These are phyloP conservation scores for Lates japonicus DNA, from an alignment of 2,797 vertebrate species.

Conservation along the genomic window DNA sequence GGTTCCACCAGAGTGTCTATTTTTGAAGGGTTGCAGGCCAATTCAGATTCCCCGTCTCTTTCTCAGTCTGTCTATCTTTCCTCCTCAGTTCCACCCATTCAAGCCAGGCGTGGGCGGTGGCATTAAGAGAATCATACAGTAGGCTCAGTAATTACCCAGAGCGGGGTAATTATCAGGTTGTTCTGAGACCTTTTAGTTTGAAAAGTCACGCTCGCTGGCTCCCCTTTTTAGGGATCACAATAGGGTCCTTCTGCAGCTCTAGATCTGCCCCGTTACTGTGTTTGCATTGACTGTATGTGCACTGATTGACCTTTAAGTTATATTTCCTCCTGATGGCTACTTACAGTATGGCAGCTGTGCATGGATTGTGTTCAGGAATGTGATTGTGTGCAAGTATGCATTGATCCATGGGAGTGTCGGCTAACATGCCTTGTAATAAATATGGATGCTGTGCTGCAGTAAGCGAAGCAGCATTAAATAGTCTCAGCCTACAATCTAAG, in stretches of 20 bases:
- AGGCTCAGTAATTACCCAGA: constrained; percentile 76
- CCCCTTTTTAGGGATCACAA: constrained; percentile 53
- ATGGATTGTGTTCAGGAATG: constrained; percentile 44
- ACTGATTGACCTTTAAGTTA: constrained; percentile 81
- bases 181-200: constrained; percentile 74
- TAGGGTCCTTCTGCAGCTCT: constrained; percentile 38
- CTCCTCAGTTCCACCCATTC: constrained; percentile 71
- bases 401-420: constrained; percentile 27
- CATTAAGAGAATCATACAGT: constrained; percentile 72
- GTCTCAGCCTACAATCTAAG: not conserved
- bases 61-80: constrained; percentile 41
- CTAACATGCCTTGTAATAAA: not conserved
- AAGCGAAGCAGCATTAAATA: not conserved
- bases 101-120: constrained; percentile 51
- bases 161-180: constrained; percentile 80
- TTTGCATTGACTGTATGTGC: constrained; percentile 33
- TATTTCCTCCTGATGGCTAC: constrained; percentile 67
- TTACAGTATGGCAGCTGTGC: not conserved
- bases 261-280: not conserved
- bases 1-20: constrained; percentile 82
- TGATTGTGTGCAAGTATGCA: constrained; percentile 47
- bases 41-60: constrained; percentile 71
- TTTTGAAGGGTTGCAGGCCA: constrained; percentile 81
- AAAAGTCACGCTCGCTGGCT: constrained; percentile 26
- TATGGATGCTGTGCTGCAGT: not conserved